Percentiles rank a stretch among this genome's conserved stretches.
Evolutionary conservation across 1,140 invertebrate genomes (phyloP).

Genomic region (Diachasmimorpha longicaudata): DNA sequence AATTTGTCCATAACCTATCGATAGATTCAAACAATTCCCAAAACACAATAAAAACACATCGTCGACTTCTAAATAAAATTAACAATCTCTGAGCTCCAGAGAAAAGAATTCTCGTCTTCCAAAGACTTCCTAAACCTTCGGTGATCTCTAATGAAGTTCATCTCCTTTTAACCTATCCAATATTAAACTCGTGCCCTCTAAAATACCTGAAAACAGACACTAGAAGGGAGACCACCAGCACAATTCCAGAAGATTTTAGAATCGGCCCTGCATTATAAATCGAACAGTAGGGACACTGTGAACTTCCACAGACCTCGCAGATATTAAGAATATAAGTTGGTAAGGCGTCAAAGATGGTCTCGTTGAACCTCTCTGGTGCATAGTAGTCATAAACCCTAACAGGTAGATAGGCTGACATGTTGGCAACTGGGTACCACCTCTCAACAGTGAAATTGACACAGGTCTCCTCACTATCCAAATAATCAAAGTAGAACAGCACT

Average conservation of each 20-base stretch:
- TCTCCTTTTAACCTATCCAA: background rate
- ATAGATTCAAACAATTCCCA: too few species aligned
- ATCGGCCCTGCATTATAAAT: conserved; percentile 79
- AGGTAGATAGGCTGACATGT: conserved; percentile 91
- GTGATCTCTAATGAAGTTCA: too few species aligned
- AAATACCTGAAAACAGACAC: conserved; percentile 47
- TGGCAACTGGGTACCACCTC: conserved; percentile 94
- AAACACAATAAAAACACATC: too few species aligned
- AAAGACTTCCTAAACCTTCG: too few species aligned
- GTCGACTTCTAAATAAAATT: too few species aligned
- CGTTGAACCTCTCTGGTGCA: conserved; percentile 93
- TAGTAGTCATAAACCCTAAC: conserved; percentile 96
- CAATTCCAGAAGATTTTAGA: conserved; percentile 49
- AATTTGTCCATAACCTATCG: too few species aligned
- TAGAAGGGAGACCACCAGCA: conserved; percentile 46
- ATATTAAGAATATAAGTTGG: conserved; percentile 91
- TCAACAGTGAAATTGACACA: conserved; percentile 93
- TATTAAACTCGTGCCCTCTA: conserved; percentile 43
- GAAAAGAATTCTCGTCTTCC: too few species aligned
- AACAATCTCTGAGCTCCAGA: too few species aligned
- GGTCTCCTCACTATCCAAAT: conserved; percentile 79
- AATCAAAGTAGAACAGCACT: conserved; percentile 94
- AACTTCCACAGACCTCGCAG: conserved; percentile 97
- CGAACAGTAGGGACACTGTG: conserved; percentile 96
- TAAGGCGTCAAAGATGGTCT: conserved; percentile 89